Evolutionary conservation across 2,113 vertebrate species (phyloP).

Genomic region (Caracal caracal): DNA sequence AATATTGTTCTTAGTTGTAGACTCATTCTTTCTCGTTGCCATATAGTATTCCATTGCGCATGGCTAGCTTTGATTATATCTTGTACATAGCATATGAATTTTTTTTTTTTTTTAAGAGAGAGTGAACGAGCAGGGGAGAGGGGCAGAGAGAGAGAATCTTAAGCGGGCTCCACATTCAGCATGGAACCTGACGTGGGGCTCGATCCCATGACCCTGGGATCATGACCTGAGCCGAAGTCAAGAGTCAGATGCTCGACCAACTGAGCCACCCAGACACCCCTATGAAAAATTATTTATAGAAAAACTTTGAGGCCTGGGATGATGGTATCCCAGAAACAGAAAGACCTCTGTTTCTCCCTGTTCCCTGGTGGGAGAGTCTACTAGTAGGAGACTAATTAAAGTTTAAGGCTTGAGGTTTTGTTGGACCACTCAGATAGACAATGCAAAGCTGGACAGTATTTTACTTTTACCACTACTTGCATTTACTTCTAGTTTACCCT

Average conservation of each 20-base stretch:
- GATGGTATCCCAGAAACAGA: conserved; percentile 25
- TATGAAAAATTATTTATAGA: conserved; percentile 37
- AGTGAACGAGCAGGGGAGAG: too few relatives aligned
- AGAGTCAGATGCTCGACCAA: too few relatives aligned
- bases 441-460: not conserved
- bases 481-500: conserved; percentile 11
- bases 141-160: too few relatives aligned
- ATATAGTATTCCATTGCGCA: not conserved
- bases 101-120: too few relatives aligned
- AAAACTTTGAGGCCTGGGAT: not conserved
- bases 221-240: too few relatives aligned
- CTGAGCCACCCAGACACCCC: too few relatives aligned
- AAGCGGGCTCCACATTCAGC: too few relatives aligned
- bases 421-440: not conserved
- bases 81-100: not conserved
- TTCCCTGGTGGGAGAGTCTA: not conserved
- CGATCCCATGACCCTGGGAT: too few relatives aligned
- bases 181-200: too few relatives aligned
- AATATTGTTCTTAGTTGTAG: not conserved
- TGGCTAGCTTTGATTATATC: conserved; percentile 26
- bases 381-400: not conserved
- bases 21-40: conserved; percentile 7
- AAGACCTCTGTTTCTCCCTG: not conserved
- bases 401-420: not conserved
- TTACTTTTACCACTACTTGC: conserved; percentile 8